A percentile compares a stretch with the other conserved stretches of the same genome.
Conservation (phyloP, 2,113 vertebrate genomes). For the Sturnira hondurensis region DNA sequence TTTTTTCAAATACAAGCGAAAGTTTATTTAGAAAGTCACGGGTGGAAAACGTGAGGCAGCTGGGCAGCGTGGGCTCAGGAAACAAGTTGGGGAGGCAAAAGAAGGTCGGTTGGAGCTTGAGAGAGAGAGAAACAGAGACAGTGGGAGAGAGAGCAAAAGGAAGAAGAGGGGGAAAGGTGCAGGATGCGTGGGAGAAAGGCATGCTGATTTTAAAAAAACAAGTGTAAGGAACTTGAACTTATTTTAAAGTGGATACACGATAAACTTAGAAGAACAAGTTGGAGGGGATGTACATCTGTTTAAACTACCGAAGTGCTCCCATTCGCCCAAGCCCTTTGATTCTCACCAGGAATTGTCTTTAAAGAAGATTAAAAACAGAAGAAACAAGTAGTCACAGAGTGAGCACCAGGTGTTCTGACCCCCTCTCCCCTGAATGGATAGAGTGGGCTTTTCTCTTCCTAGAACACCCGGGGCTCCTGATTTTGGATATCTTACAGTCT, state of each 20-base stretch:
- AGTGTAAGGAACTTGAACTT: background rate
- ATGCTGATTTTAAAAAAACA: background rate
- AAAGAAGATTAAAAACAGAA: background rate
- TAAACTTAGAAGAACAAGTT: background rate
- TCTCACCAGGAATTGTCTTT: background rate
- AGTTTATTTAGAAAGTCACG: background rate
- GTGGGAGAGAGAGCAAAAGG: background rate
- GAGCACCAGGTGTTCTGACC: background rate
- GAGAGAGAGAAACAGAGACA: background rate
- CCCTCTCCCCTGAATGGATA: background rate
- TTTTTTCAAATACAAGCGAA: background rate
- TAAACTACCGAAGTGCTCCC: background rate
- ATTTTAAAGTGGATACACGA: background rate
- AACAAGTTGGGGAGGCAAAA: background rate
- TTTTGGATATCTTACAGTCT: background rate
- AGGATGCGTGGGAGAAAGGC: background rate
- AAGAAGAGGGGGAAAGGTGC: background rate
- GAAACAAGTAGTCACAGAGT: background rate
- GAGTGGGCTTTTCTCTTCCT: background rate
- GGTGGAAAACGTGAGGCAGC: background rate
- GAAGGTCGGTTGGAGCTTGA: background rate
- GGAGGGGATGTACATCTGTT: background rate
- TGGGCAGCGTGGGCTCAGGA: background rate
- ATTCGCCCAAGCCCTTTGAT: background rate
- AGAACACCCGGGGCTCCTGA: background rate